Evolutionary conservation across 2,797 vertebrate genomes (phyloP).

Genomic region (Amblyopsis hoosieri): DNA sequence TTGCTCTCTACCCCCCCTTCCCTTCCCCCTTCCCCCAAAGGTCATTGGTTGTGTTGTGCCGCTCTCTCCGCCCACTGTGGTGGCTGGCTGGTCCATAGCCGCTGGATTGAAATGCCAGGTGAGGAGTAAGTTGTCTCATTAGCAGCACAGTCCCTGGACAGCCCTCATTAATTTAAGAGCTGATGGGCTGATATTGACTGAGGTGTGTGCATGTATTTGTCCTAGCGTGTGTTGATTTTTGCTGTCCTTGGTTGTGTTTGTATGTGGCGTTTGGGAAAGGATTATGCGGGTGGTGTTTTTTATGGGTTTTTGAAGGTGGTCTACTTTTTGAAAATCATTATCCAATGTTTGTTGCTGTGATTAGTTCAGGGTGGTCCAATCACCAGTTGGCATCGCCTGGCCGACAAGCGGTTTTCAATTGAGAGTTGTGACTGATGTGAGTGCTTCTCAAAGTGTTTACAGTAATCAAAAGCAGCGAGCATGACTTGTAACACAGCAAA

Average conservation of each 20-base stretch:
- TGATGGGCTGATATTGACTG: slow-evolving; percentile 49
- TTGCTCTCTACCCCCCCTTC: neutral
- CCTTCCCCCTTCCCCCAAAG: neutral
- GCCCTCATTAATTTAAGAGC: slow-evolving; percentile 57
- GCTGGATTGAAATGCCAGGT: slow-evolving; percentile 44
- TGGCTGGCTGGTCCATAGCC: slow-evolving; percentile 41
- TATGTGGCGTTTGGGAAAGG: slow-evolving; percentile 1
- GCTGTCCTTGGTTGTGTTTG: neutral
- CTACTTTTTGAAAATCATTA: too few relatives aligned
- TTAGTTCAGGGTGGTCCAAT: too few relatives aligned
- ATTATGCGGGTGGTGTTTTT: neutral
- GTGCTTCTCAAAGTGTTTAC: too few relatives aligned
- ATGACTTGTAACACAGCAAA: too few relatives aligned
- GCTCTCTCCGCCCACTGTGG: slow-evolving; percentile 2
- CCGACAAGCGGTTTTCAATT: too few relatives aligned
- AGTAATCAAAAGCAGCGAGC: too few relatives aligned
- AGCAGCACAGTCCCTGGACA: slow-evolving; percentile 37
- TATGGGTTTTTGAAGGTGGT: neutral
- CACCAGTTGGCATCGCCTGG: too few relatives aligned
- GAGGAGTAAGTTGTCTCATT: slow-evolving; percentile 65
- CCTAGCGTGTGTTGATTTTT: slow-evolving; percentile 4
- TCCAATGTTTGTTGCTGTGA: too few relatives aligned
- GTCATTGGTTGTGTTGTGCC: slow-evolving; percentile 1
- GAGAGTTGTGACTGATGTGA: too few relatives aligned
- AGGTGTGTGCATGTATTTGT: neutral